Base-by-base conservation (phyloP, 2,797 vertebrate species). In the Pipistrellus kuhlii region DNA sequence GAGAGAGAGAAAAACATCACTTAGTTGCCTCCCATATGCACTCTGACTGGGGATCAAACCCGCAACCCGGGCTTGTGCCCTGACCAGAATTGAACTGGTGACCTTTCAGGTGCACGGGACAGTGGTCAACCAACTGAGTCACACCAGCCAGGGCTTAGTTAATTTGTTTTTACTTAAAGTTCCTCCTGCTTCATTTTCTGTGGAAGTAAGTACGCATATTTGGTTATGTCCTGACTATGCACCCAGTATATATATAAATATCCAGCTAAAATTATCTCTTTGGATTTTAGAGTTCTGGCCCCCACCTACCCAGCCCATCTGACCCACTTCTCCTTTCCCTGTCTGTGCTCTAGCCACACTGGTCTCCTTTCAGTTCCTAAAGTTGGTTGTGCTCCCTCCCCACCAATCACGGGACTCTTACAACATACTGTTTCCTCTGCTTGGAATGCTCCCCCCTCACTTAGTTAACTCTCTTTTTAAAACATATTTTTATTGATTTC, bases 111-210 rank as follows among this genome's bases (percentile, higher is more conserved):
- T 64, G 62, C 30, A 64, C 15, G 30, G 62, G 30, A 64, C 2
- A 15, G 30, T 64, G 13, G 13, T 64, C 62, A 64, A 64, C 62
- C 62, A n/a, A n/a, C 30, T 64, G 30, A 64, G 27, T 7, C 27
- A 64, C 62, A 64, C 30, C 3, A n/a, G 30, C 62, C 30, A 64
- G 30, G 30, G 62, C 30, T 64, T 64, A 30, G 59, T 44, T 78
- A 75, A 78, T 62, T 88, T 92, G 48, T 71, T 91, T 95, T 91
- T 68, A 68, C 38, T 81, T 95, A 53, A 83, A 91, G 53, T 86
- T 20, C 38, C 38, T 90, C 75, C 64, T 76, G 27, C 44, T 94
- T 91, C 59, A 88, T 62, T 95, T 59, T 85, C 68, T 85, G 32
- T 82, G 44, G 57, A 82, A 66, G 44, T 35, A 73, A 77, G 35